These are phyloP conservation scores for Drosophila aff. DNA, from an alignment of 1,140 invertebrate species.

Conservation along the genomic window DNA sequence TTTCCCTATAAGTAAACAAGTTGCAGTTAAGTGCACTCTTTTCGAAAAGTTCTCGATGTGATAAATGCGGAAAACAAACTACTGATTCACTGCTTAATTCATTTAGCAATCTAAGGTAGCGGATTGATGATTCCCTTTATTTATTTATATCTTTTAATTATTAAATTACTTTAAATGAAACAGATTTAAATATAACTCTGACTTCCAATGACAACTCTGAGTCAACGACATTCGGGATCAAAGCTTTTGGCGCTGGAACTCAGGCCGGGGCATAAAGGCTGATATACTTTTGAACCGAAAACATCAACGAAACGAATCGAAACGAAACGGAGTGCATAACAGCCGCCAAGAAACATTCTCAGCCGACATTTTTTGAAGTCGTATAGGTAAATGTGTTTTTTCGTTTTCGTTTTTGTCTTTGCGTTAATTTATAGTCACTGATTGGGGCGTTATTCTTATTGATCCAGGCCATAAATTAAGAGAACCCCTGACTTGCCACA, in stretches of 20 bases:
- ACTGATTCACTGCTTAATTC: neutral
- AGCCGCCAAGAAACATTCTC: slow-evolving; percentile 74
- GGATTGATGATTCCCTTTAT: neutral
- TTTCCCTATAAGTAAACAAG: neutral
- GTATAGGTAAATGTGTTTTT: slow-evolving; percentile 43
- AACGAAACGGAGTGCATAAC: slow-evolving; percentile 43
- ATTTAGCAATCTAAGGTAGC: neutral
- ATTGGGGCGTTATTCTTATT: slow-evolving; percentile 85
- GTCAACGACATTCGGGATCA: slow-evolving; percentile 40
- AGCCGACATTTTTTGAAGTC: slow-evolving; percentile 71
- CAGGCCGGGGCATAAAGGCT: slow-evolving; percentile 1
- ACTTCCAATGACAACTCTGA: slow-evolving; percentile 16
- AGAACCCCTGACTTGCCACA: slow-evolving; percentile 81
- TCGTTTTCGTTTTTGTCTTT: slow-evolving; percentile 74
- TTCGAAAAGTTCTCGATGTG: neutral
- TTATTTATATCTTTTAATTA: neutral
- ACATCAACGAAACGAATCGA: slow-evolving; percentile 14
- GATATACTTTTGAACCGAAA: slow-evolving; percentile 35
- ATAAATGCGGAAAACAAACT: neutral
- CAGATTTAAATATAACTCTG: neutral
- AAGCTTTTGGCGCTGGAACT: slow-evolving; percentile 10
- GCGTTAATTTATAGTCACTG: slow-evolving; percentile 84
- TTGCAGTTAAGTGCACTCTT: too few relatives aligned
- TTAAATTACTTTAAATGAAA: neutral
- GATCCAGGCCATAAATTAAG: slow-evolving; percentile 85